Evolutionary conservation across 2,888 invertebrate genomes (phyloP).

Genomic region (Nymphalis polychloros): DNA sequence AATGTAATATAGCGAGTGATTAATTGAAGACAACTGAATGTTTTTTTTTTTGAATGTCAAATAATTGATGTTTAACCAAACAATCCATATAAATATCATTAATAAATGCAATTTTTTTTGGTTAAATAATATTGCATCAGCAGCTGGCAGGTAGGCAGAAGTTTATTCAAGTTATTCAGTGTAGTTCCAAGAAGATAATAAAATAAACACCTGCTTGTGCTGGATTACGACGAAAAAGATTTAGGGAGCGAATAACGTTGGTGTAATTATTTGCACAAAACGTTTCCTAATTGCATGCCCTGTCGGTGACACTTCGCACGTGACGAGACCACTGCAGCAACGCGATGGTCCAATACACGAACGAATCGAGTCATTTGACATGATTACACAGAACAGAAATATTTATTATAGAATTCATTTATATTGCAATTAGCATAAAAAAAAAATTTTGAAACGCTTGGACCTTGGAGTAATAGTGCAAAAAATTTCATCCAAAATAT

Average conservation of each 20-base stretch:
- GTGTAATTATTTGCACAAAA: slow-evolving; percentile 76
- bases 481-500: too few relatives aligned
- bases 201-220: slow-evolving; percentile 14
- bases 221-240: slow-evolving; percentile 8
- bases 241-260: slow-evolving; percentile 48
- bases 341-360: slow-evolving; percentile 2
- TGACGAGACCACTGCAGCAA: slow-evolving; percentile 25
- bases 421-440: too few relatives aligned
- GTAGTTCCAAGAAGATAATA: slow-evolving; percentile 16
- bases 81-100: too few relatives aligned
- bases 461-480: too few relatives aligned
- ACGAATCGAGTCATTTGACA: slow-evolving; percentile 3
- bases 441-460: too few relatives aligned
- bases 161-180: slow-evolving; percentile 13
- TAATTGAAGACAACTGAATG: too few relatives aligned
- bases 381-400: not conserved
- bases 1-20: too few relatives aligned
- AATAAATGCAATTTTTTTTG: too few relatives aligned
- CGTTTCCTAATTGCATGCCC: slow-evolving; percentile 74
- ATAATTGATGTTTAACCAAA: too few relatives aligned
- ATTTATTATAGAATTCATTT: too few relatives aligned
- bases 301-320: slow-evolving; percentile 67
- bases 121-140: slow-evolving; percentile 7
- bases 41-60: too few relatives aligned
- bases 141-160: slow-evolving; percentile 3